phyloP scores from a whole-genome alignment of 2,888 invertebrate species.

The Craniophora ligustri region DNA sequence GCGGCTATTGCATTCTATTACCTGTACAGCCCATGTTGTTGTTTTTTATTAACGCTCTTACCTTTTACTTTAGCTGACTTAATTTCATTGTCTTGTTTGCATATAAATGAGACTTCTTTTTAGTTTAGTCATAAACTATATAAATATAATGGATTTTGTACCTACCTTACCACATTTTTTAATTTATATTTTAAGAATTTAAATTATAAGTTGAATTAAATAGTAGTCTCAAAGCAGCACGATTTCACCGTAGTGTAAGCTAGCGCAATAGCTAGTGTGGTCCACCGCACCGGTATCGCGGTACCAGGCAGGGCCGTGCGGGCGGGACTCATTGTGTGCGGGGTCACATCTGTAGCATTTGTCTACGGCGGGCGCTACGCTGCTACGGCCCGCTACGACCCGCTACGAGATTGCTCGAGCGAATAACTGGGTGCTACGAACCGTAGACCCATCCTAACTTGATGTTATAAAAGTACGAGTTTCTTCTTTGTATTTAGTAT shows the following conservation, averaged over 20 bases:
- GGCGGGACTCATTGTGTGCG: conserved; percentile 8
- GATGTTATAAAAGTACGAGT: conserved; percentile 29
- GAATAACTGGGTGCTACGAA: conserved; percentile 55
- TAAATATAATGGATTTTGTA: no score
- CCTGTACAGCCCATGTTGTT: conserved; percentile 25
- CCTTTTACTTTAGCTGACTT: not conserved
- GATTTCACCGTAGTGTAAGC: conserved; percentile 4
- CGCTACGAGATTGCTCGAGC: conserved; percentile 52
- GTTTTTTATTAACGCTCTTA: conserved; percentile 13
- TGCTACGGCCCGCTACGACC: conserved; percentile 43
- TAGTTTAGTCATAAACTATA: no score
- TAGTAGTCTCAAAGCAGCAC: not conserved
- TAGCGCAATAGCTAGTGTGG: not conserved
- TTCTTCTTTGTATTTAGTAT: conserved; percentile 45
- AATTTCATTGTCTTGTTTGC: conserved; percentile 7
- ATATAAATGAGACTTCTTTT: not conserved
- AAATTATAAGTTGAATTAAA: not conserved
- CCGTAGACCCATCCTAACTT: conserved; percentile 37
- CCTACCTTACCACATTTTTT: no score
- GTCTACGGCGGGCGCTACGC: conserved; percentile 46
- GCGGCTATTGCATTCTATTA: conserved; percentile 38
- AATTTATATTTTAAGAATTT: not conserved
- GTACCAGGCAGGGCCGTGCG: no score
- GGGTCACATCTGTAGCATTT: conserved; percentile 42
- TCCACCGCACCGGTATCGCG: conserved; percentile 1